A percentile compares a stretch with the other conserved stretches of the same genome.
Conservation (phyloP, 1,140 invertebrate genomes). For the Rhizoglyphus robini region DNA sequence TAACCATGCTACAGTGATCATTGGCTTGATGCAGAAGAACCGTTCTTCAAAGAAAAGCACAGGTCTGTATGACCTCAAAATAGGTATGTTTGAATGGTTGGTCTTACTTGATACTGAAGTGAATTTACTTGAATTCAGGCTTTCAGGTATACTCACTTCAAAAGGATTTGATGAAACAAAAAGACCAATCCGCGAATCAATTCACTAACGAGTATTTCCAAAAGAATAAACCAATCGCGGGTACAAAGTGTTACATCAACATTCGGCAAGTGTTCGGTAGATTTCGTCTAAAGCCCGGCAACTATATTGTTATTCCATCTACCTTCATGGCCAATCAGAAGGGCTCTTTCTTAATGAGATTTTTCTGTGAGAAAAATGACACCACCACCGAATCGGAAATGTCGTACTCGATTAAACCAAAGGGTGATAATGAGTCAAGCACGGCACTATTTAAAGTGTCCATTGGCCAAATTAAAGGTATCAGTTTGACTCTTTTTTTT, state of each 20-base stretch:
- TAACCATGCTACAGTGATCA: background rate
- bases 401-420: background rate
- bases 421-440: background rate
- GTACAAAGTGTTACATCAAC: background rate
- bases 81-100: background rate
- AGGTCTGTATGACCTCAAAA: background rate
- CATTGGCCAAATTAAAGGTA: no score
- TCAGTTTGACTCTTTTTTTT: no score
- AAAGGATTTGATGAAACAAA: no score
- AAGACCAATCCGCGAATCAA: background rate
- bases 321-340: background rate
- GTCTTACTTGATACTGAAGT: no score
- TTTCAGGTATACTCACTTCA: no score
- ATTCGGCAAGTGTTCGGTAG: background rate
- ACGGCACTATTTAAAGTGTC: background rate
- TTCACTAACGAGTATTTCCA: background rate
- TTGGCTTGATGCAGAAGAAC: conserved; percentile 7
- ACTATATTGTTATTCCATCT: background rate
- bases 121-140: no score
- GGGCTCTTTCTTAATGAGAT: background rate
- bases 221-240: background rate
- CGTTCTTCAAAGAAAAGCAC: background rate
- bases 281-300: background rate
- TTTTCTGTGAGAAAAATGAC: background rate
- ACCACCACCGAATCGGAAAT: background rate